Evolutionary conservation across 2,888 invertebrate genomes (phyloP).

Genomic region (Timema podura): DNA sequence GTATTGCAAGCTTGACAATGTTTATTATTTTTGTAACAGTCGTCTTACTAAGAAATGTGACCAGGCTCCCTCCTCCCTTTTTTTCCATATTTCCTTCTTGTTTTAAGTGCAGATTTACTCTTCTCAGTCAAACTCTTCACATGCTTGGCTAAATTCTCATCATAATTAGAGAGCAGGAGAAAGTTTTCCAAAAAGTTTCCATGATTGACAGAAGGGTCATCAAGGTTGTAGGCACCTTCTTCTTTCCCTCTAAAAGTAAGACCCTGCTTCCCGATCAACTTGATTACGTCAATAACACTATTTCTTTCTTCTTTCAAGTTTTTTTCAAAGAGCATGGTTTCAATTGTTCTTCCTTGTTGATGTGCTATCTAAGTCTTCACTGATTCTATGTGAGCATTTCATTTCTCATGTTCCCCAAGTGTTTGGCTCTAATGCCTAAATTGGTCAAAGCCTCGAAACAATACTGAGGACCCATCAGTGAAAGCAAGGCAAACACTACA

Average conservation of each 20-base stretch:
- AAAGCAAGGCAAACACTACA: not conserved
- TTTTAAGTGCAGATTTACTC: not conserved
- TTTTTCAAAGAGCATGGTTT: not conserved
- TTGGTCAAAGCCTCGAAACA: not conserved
- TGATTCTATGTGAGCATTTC: slow-evolving; percentile 6
- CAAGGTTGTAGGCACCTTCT: not conserved
- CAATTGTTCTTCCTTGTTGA: not conserved
- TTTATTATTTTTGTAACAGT: not conserved
- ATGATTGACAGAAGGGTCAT: not conserved
- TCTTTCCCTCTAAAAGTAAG: slow-evolving; percentile 8
- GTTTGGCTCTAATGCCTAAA: slow-evolving; percentile 4
- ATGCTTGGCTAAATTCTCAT: too few relatives aligned
- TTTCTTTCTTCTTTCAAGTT: slow-evolving; percentile 3
- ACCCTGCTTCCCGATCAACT: slow-evolving; percentile 11
- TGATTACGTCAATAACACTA: slow-evolving; percentile 4
- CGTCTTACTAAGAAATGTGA: not conserved
- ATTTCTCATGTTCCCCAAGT: not conserved
- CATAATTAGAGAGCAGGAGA: not conserved
- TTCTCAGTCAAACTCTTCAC: slow-evolving; percentile 4
- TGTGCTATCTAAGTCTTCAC: not conserved
- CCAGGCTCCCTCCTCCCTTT: not conserved
- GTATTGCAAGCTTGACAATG: too few relatives aligned
- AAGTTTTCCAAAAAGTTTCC: not conserved
- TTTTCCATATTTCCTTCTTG: not conserved
- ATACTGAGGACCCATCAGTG: slow-evolving; percentile 1